Conservation (phyloP, 2,113 vertebrate species). For the Diphyllodes magnificus region DNA sequence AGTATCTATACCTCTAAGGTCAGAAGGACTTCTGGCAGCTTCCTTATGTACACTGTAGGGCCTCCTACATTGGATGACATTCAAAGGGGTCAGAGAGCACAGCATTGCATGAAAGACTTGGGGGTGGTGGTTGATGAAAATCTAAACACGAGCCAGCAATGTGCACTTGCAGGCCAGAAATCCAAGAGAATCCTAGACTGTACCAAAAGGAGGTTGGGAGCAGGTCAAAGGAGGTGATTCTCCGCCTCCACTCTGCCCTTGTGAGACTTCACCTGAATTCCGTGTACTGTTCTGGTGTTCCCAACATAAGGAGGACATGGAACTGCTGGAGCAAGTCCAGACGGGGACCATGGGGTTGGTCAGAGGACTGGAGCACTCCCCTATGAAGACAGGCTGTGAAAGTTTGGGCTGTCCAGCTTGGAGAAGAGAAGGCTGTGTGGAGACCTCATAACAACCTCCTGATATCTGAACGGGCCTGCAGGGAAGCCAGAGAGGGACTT, state of each 20-base stretch:
- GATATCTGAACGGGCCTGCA: not conserved
- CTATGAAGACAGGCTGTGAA: accelerated
- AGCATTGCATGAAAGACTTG: not conserved
- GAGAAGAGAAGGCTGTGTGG: not conserved
- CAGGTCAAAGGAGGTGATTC: not conserved
- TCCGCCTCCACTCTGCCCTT: not conserved
- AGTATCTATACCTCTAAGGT: not conserved
- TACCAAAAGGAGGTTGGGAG: not conserved
- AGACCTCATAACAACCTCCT: not conserved
- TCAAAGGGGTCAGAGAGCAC: not conserved
- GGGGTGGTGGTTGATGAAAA: not conserved
- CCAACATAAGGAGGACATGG: not conserved
- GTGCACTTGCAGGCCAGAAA: not conserved
- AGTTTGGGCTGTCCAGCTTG: not conserved
- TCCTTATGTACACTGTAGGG: not conserved
- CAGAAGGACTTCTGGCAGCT: not conserved
- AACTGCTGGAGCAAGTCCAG: not conserved
- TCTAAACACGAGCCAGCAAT: not conserved
- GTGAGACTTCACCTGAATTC: not conserved
- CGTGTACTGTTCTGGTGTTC: not conserved
- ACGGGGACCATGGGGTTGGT: not conserved
- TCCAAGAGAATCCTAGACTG: not conserved
- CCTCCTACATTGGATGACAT: accelerated
- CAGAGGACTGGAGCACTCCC: not conserved
- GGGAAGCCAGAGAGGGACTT: not conserved